Conservation (phyloP, 2,113 vertebrate species). For the Furnarius figulus region DNA sequence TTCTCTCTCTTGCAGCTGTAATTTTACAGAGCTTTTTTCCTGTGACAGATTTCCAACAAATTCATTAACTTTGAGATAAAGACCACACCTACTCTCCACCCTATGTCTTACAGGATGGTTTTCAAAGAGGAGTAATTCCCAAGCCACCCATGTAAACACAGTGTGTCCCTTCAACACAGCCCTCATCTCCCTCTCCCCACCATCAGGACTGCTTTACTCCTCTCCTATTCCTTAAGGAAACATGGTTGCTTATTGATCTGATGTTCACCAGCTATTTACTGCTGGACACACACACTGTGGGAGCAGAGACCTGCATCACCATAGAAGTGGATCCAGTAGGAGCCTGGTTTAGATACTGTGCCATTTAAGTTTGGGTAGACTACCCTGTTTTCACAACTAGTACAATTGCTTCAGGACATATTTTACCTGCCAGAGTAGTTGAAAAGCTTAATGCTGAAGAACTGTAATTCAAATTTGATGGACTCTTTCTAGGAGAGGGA, state of each 20-base stretch:
- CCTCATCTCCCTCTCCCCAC: not conserved
- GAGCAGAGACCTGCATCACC: not conserved
- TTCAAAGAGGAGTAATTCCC: not conserved
- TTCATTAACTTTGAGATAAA: conserved; percentile 21
- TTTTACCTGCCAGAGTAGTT: conserved; percentile 69
- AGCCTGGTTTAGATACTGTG: not conserved
- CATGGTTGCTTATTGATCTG: not conserved
- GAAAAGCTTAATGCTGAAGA: conserved; percentile 48
- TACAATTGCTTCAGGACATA: not conserved
- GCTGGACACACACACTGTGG: not conserved
- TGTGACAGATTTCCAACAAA: conserved; percentile 61
- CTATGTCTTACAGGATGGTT: not conserved
- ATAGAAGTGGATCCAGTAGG: not conserved
- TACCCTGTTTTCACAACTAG: not conserved
- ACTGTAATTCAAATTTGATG: not conserved
- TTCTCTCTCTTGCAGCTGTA: conserved; percentile 63
- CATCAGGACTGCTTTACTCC: not conserved
- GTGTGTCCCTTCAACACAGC: not conserved
- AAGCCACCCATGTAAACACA: not conserved
- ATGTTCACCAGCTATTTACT: not conserved
- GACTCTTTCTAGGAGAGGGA: conserved; percentile 22
- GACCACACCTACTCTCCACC: not conserved
- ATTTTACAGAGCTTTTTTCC: conserved; percentile 67
- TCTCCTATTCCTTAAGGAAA: not conserved
- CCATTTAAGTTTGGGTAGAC: not conserved